phyloP scores from a whole-genome alignment of 2,888 invertebrate genomes.

The Chironomus riparius region DNA sequence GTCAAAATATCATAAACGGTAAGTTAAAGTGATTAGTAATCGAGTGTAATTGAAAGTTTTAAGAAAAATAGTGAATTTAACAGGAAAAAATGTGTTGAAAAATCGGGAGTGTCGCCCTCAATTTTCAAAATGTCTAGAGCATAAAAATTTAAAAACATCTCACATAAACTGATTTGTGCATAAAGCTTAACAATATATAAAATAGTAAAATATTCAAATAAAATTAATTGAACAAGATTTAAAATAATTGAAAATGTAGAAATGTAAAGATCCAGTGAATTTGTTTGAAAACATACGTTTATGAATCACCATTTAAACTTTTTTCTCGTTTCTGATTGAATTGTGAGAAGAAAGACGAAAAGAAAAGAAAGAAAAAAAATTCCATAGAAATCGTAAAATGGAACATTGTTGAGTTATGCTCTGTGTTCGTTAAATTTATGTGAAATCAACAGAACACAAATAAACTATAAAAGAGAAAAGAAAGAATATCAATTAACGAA shows the following conservation, averaged over 20 bases:
- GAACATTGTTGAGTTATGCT: slow-evolving; percentile 1
- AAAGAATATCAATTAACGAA: slow-evolving; percentile 12
- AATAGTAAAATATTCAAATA: neutral
- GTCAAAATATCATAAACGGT: slow-evolving; percentile 3
- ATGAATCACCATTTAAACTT: slow-evolving; percentile 11
- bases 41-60: neutral
- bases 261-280: neutral
- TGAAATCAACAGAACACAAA: slow-evolving; percentile 13
- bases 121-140: neutral
- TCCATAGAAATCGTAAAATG: slow-evolving; percentile 19
- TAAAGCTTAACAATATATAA: neutral
- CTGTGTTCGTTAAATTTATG: slow-evolving; percentile 6
- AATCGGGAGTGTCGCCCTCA: slow-evolving; percentile 19
- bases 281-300: slow-evolving; percentile 7
- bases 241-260: too few species aligned
- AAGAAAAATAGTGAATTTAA: neutral
- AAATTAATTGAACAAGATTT: neutral
- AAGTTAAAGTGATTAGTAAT: neutral
- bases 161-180: neutral
- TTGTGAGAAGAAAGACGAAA: neutral
- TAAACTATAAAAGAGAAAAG: neutral
- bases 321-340: neutral
- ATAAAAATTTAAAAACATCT: neutral
- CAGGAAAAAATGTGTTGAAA: neutral
- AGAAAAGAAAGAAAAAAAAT: slow-evolving; percentile 12